A percentile compares a stretch with the other conserved stretches of the same genome.
Evolutionary conservation across 2,113 vertebrate genomes (phyloP).

Genomic region (Leucoraja erinaceus): DNA sequence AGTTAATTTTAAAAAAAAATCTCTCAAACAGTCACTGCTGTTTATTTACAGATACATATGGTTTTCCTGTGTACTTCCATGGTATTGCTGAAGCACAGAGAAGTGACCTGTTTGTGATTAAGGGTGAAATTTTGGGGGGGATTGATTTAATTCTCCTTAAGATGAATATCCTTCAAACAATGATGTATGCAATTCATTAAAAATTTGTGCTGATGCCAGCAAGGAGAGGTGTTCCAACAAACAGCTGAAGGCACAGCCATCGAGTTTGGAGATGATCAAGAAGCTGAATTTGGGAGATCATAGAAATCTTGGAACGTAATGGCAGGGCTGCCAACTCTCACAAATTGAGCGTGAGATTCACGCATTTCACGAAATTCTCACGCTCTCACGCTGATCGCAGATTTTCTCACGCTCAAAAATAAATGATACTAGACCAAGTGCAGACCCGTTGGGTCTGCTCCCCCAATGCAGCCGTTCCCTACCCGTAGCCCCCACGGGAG

Average conservation of each 20-base stretch:
- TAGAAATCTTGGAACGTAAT: too few species aligned
- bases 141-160: neutral
- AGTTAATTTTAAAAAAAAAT: neutral
- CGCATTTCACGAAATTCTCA: too few species aligned
- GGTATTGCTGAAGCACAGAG: neutral
- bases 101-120: neutral
- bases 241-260: too few species aligned
- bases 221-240: neutral
- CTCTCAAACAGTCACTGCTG: neutral
- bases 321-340: neutral
- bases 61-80: neutral
- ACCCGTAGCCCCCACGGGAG: too few species aligned
- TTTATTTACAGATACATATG: too few species aligned
- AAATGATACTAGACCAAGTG: too few species aligned
- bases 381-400: too few species aligned
- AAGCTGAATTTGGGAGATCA: neutral
- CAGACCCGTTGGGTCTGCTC: too few species aligned
- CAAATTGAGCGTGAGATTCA: too few species aligned
- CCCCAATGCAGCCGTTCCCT: too few species aligned
- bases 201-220: neutral
- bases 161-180: neutral
- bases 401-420: too few species aligned
- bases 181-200: neutral
- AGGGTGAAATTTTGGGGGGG: neutral
- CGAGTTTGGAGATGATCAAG: too few species aligned